These are phyloP conservation scores for Ameiurus melas DNA, from an alignment of 2,113 vertebrate species.

Conservation along the genomic window DNA sequence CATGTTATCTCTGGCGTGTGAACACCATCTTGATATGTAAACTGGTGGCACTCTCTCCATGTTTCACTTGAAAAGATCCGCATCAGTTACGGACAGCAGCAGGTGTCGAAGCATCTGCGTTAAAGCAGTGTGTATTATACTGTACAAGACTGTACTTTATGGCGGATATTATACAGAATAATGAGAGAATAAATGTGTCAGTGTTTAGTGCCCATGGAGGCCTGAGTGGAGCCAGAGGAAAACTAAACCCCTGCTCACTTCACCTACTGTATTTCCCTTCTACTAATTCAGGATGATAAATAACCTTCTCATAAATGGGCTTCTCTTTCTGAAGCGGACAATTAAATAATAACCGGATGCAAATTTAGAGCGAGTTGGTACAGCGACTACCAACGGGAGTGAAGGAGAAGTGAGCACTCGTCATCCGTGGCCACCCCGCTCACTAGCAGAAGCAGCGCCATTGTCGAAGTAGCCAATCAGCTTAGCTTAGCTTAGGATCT, in stretches of 20 bases:
- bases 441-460: too few species aligned
- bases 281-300: background rate
- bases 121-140: background rate
- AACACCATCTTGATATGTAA: background rate
- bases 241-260: background rate
- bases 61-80: background rate
- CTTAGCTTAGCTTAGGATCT: too few species aligned
- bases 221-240: conserved; percentile 2
- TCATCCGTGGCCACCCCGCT: too few species aligned
- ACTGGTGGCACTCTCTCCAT: background rate
- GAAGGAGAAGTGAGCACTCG: too few species aligned
- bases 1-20: background rate
- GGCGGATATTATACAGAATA: background rate
- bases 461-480: too few species aligned
- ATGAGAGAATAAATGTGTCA: conserved; percentile 19
- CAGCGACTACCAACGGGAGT: too few species aligned
- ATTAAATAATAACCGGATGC: background rate
- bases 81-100: background rate
- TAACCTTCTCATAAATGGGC: background rate
- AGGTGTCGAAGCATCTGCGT: background rate
- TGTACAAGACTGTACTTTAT: background rate
- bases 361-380: too few species aligned
- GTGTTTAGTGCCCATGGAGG: conserved; percentile 4
- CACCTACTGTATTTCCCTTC: background rate
- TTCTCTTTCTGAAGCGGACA: background rate